These are phyloP conservation scores for Gracilinanus agilis DNA, from an alignment of 2,113 vertebrate genomes.

Conservation along the genomic window DNA sequence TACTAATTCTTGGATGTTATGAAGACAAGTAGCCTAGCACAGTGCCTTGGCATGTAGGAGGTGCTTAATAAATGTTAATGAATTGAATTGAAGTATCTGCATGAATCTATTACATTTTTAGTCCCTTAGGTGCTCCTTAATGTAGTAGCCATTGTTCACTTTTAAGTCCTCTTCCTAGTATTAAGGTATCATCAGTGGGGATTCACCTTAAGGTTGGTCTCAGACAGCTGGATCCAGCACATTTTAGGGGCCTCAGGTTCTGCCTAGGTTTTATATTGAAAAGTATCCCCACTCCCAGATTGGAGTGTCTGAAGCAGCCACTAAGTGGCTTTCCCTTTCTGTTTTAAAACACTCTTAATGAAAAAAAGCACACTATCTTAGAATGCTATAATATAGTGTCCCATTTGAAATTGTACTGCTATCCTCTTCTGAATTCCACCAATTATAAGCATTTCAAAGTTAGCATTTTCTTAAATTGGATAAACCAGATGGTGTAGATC, in stretches of 20 bases:
- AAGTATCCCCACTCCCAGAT: constrained; percentile 4
- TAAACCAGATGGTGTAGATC: constrained; percentile 6
- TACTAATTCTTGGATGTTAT: not conserved
- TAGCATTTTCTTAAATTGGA: constrained; percentile 14
- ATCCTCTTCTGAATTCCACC: not conserved
- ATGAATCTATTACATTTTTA: not conserved
- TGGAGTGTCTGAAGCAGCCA: not conserved
- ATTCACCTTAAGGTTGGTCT: not conserved
- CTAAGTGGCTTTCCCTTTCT: constrained; percentile 27
- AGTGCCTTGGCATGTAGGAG: not conserved
- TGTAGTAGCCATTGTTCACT: not conserved
- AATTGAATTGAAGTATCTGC: not conserved
- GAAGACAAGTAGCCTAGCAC: not conserved
- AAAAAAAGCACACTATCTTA: constrained; percentile 3
- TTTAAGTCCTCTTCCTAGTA: not conserved
- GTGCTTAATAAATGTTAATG: not conserved
- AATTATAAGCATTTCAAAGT: constrained; percentile 6
- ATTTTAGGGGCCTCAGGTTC: constrained; percentile 33
- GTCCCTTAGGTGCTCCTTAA: not conserved
- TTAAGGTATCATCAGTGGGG: not conserved
- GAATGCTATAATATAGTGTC: constrained; percentile 19
- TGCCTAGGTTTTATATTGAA: not conserved
- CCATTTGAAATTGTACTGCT: not conserved
- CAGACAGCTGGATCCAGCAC: constrained; percentile 9
- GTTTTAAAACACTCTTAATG: not conserved